phyloP scores from a whole-genome alignment of 2,113 vertebrate genomes.

The Albula glossodonta region DNA sequence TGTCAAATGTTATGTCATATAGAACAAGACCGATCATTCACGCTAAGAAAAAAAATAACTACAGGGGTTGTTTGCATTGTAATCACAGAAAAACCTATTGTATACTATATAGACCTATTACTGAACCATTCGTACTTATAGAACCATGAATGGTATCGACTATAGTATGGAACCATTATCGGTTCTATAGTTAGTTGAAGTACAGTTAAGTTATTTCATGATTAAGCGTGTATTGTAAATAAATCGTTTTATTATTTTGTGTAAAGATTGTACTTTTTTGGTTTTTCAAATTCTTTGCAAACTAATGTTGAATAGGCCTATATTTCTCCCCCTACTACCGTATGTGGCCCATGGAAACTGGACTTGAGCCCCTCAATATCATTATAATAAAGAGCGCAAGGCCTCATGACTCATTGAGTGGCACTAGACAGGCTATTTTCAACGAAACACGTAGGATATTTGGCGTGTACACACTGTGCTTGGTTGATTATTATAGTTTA shows the following conservation, averaged over 20 bases:
- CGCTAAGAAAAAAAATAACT: neutral
- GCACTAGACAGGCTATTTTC: no score
- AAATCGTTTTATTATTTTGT: neutral
- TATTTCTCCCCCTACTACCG: neutral
- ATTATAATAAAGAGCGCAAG: neutral
- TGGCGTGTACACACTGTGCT: neutral
- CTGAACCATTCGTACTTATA: no score
- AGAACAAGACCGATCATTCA: neutral
- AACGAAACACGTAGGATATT: constrained; percentile 4
- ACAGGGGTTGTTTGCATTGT: no score
- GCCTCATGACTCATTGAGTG: neutral
- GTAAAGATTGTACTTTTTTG: neutral
- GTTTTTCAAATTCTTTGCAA: neutral
- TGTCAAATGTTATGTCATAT: neutral
- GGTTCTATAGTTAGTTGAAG: no score
- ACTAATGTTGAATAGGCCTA: neutral
- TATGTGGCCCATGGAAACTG: neutral
- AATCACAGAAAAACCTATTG: no score
- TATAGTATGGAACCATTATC: no score
- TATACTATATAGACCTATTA: no score
- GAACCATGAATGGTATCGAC: no score
- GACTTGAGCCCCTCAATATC: neutral
- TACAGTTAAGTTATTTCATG: no score
- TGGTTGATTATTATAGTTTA: constrained; percentile 8
- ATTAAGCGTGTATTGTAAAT: no score